These are phyloP conservation scores for Lithodes maja DNA, from an alignment of 2,888 invertebrate genomes.

Conservation along the genomic window DNA sequence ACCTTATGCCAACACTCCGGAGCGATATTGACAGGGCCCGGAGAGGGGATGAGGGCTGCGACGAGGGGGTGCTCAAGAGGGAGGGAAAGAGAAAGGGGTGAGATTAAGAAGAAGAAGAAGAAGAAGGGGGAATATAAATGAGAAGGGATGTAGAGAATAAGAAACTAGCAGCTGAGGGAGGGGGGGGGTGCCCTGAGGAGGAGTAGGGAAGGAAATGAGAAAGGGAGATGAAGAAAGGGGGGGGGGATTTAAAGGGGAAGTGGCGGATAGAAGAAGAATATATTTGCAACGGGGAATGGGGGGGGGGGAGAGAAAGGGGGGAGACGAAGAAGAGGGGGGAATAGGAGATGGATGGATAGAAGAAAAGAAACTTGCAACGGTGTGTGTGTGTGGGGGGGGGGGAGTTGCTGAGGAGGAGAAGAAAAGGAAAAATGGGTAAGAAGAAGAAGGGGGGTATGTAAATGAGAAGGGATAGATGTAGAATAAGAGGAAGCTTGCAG, in stretches of 20 bases:
- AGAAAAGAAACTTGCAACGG: no score
- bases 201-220: not conserved
- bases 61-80: not conserved
- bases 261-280: not conserved
- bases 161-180: not conserved
- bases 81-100: not conserved
- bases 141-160: not conserved
- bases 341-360: no score
- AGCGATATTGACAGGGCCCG: no score
- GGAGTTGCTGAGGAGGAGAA: not conserved
- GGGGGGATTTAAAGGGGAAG: not conserved
- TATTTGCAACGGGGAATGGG: not conserved
- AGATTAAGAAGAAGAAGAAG: not conserved
- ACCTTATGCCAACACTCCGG: no score
- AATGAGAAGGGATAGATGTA: not conserved
- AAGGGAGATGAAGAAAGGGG: conserved; percentile 7
- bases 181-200: not conserved
- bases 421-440: not conserved
- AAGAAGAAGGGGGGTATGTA: not conserved
- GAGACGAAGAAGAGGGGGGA: not conserved
- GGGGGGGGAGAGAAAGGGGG: not conserved
- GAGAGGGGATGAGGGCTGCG: not conserved
- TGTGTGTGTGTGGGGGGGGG: no score
- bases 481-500: no score
- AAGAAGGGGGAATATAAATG: not conserved